These are phyloP conservation scores for Anarsia innoxiella DNA, from an alignment of 2,888 invertebrate genomes.

Conservation along the genomic window DNA sequence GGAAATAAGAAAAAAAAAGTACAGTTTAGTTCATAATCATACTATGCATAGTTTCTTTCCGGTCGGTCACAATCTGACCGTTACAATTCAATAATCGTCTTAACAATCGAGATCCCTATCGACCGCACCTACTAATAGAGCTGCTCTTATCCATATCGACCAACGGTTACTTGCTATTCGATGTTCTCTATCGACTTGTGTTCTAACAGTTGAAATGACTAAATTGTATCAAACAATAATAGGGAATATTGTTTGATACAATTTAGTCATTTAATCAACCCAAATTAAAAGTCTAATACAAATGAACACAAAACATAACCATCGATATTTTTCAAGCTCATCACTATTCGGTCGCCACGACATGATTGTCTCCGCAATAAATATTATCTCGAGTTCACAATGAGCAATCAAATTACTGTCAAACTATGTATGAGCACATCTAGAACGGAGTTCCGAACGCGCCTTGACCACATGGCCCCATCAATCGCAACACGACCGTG, in stretches of 20 bases:
- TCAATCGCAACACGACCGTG: slow-evolving; percentile 14
- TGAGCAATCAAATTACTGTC: slow-evolving; percentile 70
- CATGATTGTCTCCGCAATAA: slow-evolving; percentile 59
- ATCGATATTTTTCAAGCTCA: slow-evolving; percentile 19
- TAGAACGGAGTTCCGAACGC: slow-evolving; percentile 23
- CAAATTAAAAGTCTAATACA: too few species aligned
- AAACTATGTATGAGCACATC: slow-evolving; percentile 27
- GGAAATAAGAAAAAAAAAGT: too few species aligned
- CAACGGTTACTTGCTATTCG: neutral
- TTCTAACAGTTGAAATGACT: too few species aligned
- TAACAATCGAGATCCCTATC: slow-evolving; percentile 70
- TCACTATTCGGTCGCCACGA: slow-evolving; percentile 36
- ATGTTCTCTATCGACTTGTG: neutral
- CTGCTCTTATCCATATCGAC: slow-evolving; percentile 23
- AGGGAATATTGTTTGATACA: too few species aligned
- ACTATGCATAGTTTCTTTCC: slow-evolving; percentile 51
- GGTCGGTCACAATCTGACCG: slow-evolving; percentile 74
- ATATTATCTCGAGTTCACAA: slow-evolving; percentile 60
- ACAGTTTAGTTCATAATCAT: too few species aligned
- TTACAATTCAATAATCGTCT: slow-evolving; percentile 76
- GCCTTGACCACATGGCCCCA: slow-evolving; percentile 44
- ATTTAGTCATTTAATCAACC: too few species aligned
- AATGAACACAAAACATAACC: too few species aligned
- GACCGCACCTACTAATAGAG: slow-evolving; percentile 63
- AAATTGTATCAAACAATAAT: too few species aligned